These are phyloP conservation scores for Anhinga rufa DNA, from an alignment of 2,113 vertebrate genomes.

Conservation along the genomic window DNA sequence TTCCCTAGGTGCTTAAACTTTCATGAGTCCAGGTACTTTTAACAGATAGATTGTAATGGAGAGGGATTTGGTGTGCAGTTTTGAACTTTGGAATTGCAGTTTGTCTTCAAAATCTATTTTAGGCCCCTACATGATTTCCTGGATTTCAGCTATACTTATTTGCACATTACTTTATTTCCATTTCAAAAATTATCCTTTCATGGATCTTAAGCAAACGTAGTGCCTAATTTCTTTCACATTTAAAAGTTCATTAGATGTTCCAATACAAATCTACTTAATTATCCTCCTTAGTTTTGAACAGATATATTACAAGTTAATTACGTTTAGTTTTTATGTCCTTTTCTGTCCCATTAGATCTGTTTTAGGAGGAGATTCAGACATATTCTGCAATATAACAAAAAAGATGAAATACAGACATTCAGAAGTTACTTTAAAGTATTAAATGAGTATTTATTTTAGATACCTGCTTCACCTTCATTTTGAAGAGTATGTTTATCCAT, in stretches of 20 bases:
- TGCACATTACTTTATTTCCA: neutral
- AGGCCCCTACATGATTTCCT: neutral
- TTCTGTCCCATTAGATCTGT: neutral
- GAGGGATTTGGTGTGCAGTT: neutral
- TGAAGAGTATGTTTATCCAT: slow-evolving; percentile 13
- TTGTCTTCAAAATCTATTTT: neutral
- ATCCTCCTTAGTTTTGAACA: neutral
- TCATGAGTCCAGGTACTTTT: neutral
- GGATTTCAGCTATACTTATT: neutral
- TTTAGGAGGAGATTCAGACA: slow-evolving; percentile 4
- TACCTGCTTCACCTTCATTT: neutral
- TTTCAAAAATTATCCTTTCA: neutral
- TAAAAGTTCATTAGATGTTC: neutral
- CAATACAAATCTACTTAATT: neutral
- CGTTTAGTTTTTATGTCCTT: neutral
- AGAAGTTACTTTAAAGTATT: neutral
- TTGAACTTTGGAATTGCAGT: neutral
- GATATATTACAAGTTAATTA: neutral
- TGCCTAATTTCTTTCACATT: neutral
- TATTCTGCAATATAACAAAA: neutral
- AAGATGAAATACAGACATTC: neutral
- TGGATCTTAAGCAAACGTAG: neutral
- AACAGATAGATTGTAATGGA: neutral
- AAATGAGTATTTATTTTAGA: neutral
- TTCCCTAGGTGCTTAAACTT: neutral